Conservation (phyloP, 2,113 vertebrate genomes). For the Rhineura floridana region DNA sequence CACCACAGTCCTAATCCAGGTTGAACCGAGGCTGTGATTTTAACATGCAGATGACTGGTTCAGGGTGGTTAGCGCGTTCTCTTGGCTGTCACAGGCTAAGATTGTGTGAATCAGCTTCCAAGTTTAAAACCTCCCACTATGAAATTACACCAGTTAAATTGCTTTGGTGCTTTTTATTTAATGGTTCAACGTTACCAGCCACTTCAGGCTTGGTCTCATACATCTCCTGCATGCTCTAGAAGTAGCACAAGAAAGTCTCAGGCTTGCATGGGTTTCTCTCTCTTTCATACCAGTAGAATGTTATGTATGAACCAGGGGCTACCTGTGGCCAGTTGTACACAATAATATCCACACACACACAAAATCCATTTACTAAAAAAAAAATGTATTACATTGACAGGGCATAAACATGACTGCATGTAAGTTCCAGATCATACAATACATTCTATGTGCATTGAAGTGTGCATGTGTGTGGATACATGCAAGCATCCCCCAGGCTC, state of each 20-base stretch:
- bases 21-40: background rate
- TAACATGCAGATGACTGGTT: background rate
- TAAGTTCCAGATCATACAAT: background rate
- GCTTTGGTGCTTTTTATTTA: background rate
- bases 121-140: background rate
- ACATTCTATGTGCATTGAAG: background rate
- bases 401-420: background rate
- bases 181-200: background rate
- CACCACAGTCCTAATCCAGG: background rate
- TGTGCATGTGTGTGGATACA: background rate
- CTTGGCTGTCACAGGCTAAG: background rate
- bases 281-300: background rate
- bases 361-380: background rate
- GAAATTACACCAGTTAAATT: background rate
- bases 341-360: background rate
- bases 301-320: background rate
- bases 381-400: background rate
- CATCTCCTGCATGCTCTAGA: background rate
- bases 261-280: background rate
- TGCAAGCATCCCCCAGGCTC: too few relatives aligned
- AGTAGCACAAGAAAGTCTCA: background rate
- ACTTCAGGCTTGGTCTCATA: background rate
- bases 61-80: background rate
- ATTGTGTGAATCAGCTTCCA: background rate
- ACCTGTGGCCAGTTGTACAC: background rate